Evolutionary conservation across 2,797 vertebrate species (phyloP).

Genomic region (Galagoides demidoff): DNA sequence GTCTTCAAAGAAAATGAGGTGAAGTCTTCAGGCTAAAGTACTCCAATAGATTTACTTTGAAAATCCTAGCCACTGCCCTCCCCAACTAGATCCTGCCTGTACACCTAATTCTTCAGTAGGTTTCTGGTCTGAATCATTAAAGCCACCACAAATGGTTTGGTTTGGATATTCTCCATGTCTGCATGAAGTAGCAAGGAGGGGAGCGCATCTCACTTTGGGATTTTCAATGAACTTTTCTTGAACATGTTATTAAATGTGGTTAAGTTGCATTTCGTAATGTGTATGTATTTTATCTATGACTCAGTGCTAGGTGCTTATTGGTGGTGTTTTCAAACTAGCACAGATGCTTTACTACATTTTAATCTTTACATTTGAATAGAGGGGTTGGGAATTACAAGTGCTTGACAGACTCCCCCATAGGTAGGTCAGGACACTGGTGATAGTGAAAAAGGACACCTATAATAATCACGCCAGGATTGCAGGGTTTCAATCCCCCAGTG

Average conservation of each 20-base stretch:
- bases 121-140: neutral
- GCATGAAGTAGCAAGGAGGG: neutral
- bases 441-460: neutral
- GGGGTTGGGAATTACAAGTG: neutral
- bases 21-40: neutral
- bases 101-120: neutral
- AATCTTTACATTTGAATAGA: constrained; percentile 26
- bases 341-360: constrained; percentile 19
- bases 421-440: neutral
- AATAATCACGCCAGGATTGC: neutral
- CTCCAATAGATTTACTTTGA: neutral
- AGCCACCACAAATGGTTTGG: neutral
- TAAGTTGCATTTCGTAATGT: constrained; percentile 25
- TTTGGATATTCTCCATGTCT: neutral
- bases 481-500: neutral
- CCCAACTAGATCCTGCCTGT: neutral
- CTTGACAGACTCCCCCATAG: neutral
- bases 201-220: neutral
- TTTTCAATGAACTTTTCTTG: constrained; percentile 32
- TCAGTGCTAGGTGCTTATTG: neutral
- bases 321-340: constrained; percentile 25
- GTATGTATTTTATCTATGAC: neutral
- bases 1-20: constrained; percentile 5
- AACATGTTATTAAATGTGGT: neutral
- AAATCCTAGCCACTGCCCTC: neutral